A percentile compares a stretch with the other conserved stretches of the same genome.
Conservation (phyloP, 1,140 invertebrate species). For the Epicauta chinensis region DNA sequence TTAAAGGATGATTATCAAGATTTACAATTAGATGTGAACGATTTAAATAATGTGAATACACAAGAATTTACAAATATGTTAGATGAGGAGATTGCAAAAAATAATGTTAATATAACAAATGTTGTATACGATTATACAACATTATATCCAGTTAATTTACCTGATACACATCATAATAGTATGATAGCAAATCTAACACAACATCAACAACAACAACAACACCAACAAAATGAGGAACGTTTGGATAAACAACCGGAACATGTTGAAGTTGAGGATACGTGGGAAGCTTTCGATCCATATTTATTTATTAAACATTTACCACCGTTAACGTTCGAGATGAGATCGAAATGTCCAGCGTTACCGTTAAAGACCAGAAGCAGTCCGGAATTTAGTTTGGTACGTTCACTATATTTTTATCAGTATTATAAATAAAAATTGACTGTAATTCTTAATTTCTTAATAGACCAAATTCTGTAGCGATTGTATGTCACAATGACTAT, state of each 20-base stretch:
- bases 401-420: slow-evolving; percentile 35
- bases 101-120: slow-evolving; percentile 32
- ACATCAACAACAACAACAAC: no score
- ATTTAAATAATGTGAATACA: slow-evolving; percentile 38
- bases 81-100: slow-evolving; percentile 40
- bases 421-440: no score
- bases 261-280: slow-evolving; percentile 55
- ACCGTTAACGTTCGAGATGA: slow-evolving; percentile 79
- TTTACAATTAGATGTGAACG: slow-evolving; percentile 36
- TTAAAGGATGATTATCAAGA: slow-evolving; percentile 38
- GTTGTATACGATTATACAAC: slow-evolving; percentile 39
- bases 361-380: slow-evolving; percentile 90
- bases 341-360: slow-evolving; percentile 79
- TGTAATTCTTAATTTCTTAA: no score
- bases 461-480: no score
- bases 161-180: slow-evolving; percentile 22
- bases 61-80: slow-evolving; percentile 41
- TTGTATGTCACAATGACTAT: no score
- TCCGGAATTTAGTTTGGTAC: slow-evolving; percentile 88
- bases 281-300: slow-evolving; percentile 83
- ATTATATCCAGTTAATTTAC: slow-evolving; percentile 30
- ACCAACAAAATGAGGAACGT: slow-evolving; percentile 45
- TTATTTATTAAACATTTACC: slow-evolving; percentile 90
- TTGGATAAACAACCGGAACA: slow-evolving; percentile 46
- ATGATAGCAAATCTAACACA: slow-evolving; percentile 33